Base-by-base conservation (phyloP, 2,888 invertebrate genomes). In the Synanthedon andrenaeformis region DNA sequence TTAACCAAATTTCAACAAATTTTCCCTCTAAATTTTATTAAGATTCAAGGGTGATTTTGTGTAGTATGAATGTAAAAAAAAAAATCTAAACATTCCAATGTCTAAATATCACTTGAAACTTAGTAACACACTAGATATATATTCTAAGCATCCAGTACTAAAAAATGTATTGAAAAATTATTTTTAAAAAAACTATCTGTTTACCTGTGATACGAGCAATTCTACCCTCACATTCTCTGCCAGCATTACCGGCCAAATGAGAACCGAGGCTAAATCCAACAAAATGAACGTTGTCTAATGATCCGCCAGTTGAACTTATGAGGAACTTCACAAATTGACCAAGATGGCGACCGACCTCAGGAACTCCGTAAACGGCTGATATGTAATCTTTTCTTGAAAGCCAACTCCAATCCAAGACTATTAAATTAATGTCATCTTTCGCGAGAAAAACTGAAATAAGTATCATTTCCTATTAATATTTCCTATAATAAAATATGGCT, bases 221-320 rank as follows among this genome's bases (percentile, higher is more conserved):
- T 62, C 70, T 70, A 11, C 86, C 82, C 1, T 71, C 63, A 3
- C 80, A 57, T 57, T 71, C 67, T 23, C 79, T 70, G 1, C 84
- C 86, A 54, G 84, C 81, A 17, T 75, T 79, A 5, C 82, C 85
- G 17, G 76, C 87, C 0, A 88, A 55, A 58, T 89, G 89, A 52
- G 84, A 80, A 1, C 89, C 89, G 54, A 89, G 69, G 61, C 88
- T 87, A 63, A 88, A 83, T 13, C 89, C 89, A 10, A 84, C 64
- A 13, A 89, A 61, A 55, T 89, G 89, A 64, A 88, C 75, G 35
- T 61, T 59, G 41, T 63, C 62, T 45, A 66, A 69, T 1, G 69
- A 62, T 0, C 74, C 68, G 0, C 81, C 79, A 53, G 79, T 74
- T 0, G 62, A 64, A 0, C 59, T 59, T 58, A 68, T 64, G 0